phyloP scores from a whole-genome alignment of 1,140 invertebrate species.

The Conus betulinus region DNA sequence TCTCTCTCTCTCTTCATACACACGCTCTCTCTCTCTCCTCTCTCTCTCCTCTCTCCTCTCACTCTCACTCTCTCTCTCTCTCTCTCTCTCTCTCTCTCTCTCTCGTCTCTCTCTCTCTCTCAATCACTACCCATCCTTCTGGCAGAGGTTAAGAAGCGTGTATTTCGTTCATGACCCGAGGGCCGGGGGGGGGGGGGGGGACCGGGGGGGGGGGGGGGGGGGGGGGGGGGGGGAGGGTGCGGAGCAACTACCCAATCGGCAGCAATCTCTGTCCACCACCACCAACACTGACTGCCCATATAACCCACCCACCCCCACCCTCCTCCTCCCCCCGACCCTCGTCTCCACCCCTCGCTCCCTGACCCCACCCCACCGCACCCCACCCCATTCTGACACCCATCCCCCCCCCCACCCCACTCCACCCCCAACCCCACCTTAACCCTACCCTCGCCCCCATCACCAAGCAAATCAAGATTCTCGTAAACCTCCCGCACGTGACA shows the following conservation, averaged over 20 bases:
- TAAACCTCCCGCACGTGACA: too few relatives aligned
- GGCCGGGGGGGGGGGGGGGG: too few relatives aligned
- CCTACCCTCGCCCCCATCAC: neutral
- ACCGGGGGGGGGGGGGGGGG: too few relatives aligned
- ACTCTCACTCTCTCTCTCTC: neutral
- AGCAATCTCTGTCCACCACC: neutral
- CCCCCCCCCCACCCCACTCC: neutral
- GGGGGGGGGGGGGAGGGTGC: too few relatives aligned
- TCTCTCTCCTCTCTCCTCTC: neutral
- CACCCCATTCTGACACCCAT: too few relatives aligned
- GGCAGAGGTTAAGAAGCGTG: neutral
- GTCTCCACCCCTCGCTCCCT: neutral
- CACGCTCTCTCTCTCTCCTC: neutral
- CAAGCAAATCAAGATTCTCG: neutral
- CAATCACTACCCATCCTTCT: neutral
- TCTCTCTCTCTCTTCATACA: neutral
- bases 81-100: slow-evolving; percentile 10
- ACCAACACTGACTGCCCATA: neutral
- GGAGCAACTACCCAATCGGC: neutral
- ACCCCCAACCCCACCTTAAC: neutral
- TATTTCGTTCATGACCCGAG: neutral
- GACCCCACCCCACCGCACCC: too few relatives aligned
- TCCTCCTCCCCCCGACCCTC: neutral
- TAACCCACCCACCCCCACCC: neutral
- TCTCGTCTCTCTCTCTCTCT: slow-evolving; percentile 30